A percentile compares a stretch with the other conserved stretches of the same genome.
Conservation (phyloP, 1,140 invertebrate genomes). For the Pogonus chalceus region DNA sequence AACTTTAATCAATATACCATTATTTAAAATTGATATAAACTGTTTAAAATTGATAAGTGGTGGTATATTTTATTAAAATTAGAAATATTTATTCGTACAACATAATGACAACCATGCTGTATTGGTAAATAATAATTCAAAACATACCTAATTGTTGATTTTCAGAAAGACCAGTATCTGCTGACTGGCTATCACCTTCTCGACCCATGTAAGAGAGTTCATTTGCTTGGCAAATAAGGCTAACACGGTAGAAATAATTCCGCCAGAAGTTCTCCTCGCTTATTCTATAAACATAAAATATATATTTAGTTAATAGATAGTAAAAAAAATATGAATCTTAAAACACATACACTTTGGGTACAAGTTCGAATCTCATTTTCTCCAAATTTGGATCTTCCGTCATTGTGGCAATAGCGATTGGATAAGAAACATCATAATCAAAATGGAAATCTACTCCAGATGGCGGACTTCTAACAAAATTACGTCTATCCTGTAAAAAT, state of each 20-base stretch:
- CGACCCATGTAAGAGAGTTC: conserved; percentile 64
- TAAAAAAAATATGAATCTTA: background rate
- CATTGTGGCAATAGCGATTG: conserved; percentile 87
- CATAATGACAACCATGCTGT: too few species aligned
- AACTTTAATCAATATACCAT: too few species aligned
- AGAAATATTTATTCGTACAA: too few species aligned
- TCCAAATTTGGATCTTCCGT: conserved; percentile 90
- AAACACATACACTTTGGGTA: conserved; percentile 85
- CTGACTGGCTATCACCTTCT: conserved; percentile 35
- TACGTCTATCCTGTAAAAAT: conserved; percentile 75
- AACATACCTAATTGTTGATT: conserved; percentile 35
- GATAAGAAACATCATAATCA: conserved; percentile 84
- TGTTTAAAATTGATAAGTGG: too few species aligned
- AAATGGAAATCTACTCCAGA: conserved; percentile 92
- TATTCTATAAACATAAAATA: conserved; percentile 54
- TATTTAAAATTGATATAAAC: too few species aligned
- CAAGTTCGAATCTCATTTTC: conserved; percentile 97
- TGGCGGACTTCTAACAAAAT: conserved; percentile 93
- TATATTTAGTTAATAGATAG: background rate
- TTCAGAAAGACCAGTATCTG: conserved; percentile 35
- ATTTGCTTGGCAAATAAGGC: conserved; percentile 92
- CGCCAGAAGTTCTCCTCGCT: conserved; percentile 98
- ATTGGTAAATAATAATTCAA: conserved; percentile 19
- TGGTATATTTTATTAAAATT: too few species aligned
- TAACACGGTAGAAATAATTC: conserved; percentile 99